A percentile compares a stretch with the other conserved stretches of the same genome.
phyloP scores from a whole-genome alignment of 2,113 vertebrate species.

The Orientallactaga bullata region DNA sequence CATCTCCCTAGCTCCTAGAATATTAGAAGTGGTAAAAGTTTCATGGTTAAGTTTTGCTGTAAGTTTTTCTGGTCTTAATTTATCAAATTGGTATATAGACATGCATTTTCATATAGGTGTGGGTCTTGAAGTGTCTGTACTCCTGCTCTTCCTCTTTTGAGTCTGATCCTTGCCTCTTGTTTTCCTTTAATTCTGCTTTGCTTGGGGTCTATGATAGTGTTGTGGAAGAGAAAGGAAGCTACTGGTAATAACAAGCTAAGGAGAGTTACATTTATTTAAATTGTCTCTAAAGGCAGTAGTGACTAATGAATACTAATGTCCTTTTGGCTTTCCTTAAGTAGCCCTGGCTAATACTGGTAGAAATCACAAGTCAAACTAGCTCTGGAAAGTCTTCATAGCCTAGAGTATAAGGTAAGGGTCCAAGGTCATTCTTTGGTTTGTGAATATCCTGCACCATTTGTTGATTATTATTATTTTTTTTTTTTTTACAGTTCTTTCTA shows the following conservation, averaged over 20 bases:
- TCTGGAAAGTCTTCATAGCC: conserved; percentile 44
- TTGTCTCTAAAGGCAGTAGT: conserved; percentile 29
- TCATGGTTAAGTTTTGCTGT: conserved; percentile 38
- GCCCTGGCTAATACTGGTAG: conserved; percentile 32
- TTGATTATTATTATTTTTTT: background rate
- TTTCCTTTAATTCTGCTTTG: conserved; percentile 38
- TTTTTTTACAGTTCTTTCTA: background rate
- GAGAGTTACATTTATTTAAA: conserved; percentile 32
- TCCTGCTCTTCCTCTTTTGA: conserved; percentile 1
- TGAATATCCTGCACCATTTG: background rate
- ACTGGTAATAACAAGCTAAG: background rate
- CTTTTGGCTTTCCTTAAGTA: conserved; percentile 31
- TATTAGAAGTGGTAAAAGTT: conserved; percentile 18
- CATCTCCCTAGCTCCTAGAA: too few relatives aligned
- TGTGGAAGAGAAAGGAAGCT: conserved; percentile 50
- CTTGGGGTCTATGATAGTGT: conserved; percentile 4
- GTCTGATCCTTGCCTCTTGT: conserved; percentile 43
- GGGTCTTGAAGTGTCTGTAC: background rate
- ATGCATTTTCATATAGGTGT: background rate
- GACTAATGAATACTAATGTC: conserved; percentile 39
- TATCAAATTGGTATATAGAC: background rate
- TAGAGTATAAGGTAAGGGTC: background rate
- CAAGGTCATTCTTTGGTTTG: background rate
- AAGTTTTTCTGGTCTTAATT: background rate
- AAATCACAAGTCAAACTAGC: conserved; percentile 39